Conservation (phyloP, 92 coral and sea anemone genomes). For the Scolanthus callimorphus region DNA sequence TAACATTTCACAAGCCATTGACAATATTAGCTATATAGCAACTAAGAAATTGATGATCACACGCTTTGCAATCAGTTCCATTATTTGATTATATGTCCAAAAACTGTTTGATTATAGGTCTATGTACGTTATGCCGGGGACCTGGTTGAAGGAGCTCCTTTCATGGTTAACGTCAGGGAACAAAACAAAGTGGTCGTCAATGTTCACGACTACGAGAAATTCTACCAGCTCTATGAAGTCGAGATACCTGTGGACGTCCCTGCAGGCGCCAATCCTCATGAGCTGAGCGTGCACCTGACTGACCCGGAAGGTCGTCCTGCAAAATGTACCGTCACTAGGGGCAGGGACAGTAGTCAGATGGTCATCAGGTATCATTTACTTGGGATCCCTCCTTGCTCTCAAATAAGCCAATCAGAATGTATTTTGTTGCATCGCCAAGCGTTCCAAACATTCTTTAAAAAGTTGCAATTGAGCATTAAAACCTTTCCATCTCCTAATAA, state of each 20-base stretch:
- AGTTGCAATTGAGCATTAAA: too few relatives aligned
- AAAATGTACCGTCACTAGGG: constrained; percentile 39
- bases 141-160: constrained; percentile 95
- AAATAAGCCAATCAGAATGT: too few relatives aligned
- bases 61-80: too few relatives aligned
- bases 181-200: constrained; percentile 43
- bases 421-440: too few relatives aligned
- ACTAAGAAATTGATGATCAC: too few relatives aligned
- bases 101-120: too few relatives aligned
- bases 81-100: too few relatives aligned
- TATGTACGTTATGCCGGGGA: constrained; percentile 70
- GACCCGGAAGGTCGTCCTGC: constrained; percentile 58
- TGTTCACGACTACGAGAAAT: constrained; percentile 38
- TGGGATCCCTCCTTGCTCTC: too few relatives aligned
- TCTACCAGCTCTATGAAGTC: constrained; percentile 54
- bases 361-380: constrained; percentile 67
- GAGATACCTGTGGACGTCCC: constrained; percentile 66
- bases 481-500: too few relatives aligned
- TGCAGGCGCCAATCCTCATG: constrained; percentile 37
- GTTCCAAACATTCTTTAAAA: too few relatives aligned
- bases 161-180: constrained; percentile 76
- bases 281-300: constrained; percentile 49
- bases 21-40: too few relatives aligned
- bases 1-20: too few relatives aligned
- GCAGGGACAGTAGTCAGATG: constrained; percentile 39